phyloP scores from a whole-genome alignment of 2,888 invertebrate species.

The Meiosimyza decipiens region DNA sequence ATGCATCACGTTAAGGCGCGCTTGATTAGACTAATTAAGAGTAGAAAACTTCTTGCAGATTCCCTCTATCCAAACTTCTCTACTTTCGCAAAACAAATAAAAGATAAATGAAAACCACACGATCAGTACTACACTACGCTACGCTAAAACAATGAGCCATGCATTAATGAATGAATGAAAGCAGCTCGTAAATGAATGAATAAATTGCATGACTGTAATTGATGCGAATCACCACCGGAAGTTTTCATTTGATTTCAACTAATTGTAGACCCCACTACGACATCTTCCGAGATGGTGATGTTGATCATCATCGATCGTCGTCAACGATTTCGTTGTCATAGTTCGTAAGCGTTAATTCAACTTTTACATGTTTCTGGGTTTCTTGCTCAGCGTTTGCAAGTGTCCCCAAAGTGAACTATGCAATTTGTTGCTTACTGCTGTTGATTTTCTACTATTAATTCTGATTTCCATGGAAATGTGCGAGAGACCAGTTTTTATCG shows the following conservation, averaged over 20 bases:
- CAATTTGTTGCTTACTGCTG: no score
- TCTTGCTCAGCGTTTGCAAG: no score
- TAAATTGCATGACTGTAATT: constrained; percentile 27
- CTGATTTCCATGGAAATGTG: constrained; percentile 22
- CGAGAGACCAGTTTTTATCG: constrained; percentile 5
- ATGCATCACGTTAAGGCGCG: neutral
- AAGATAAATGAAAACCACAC: constrained; percentile 7
- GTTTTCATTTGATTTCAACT: constrained; percentile 57
- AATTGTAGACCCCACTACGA: constrained; percentile 20
- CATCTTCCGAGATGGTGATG: neutral
- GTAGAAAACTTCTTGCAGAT: neutral
- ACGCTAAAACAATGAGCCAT: constrained; percentile 15
- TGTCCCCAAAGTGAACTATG: no score
- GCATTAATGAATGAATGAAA: constrained; percentile 23
- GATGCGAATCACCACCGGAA: constrained; percentile 52
- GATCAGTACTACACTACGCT: neutral
- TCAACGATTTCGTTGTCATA: constrained; percentile 43
- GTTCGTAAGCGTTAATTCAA: constrained; percentile 57
- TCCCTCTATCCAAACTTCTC: constrained; percentile 1
- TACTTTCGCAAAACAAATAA: neutral
- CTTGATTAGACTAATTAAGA: constrained; percentile 26
- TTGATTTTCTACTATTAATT: constrained; percentile 11
- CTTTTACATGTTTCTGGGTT: constrained; percentile 26
- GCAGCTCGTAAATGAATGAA: constrained; percentile 2
- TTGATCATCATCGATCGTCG: constrained; percentile 22